phyloP scores from a whole-genome alignment of 2,888 invertebrate species.

The Drosophila mimetica region DNA sequence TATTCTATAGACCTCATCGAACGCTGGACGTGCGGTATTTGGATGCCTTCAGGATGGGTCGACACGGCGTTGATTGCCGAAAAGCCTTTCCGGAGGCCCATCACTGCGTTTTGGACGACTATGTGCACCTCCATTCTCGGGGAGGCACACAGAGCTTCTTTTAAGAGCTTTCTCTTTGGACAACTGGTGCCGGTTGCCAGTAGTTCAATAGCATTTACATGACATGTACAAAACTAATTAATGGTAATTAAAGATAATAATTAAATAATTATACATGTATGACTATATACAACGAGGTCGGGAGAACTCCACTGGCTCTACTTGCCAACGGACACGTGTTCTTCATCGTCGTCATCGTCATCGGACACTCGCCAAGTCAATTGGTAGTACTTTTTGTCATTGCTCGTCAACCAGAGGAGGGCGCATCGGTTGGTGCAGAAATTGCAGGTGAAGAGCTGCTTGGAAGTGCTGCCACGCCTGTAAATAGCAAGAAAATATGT shows the following conservation, averaged over 20 bases:
- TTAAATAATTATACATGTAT: constrained; percentile 25
- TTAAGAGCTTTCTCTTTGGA: constrained; percentile 31
- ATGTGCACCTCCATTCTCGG: constrained; percentile 65
- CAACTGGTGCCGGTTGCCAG: constrained; percentile 53
- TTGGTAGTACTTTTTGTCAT: constrained; percentile 80
- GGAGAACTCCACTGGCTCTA: background rate
- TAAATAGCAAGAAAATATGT: background rate
- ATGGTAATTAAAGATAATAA: constrained; percentile 49
- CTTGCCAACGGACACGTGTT: constrained; percentile 27
- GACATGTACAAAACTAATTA: constrained; percentile 67
- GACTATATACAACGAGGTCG: constrained; percentile 53
- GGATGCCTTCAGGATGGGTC: constrained; percentile 69
- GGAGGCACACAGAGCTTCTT: constrained; percentile 52
- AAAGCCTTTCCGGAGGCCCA: constrained; percentile 53
- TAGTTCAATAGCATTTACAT: constrained; percentile 48
- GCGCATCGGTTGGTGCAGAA: constrained; percentile 82
- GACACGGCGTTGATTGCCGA: constrained; percentile 64
- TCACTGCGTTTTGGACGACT: constrained; percentile 63
- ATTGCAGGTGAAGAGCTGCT: constrained; percentile 82
- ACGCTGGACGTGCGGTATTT: constrained; percentile 54
- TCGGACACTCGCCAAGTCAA: constrained; percentile 81
- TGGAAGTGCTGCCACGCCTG: constrained; percentile 82
- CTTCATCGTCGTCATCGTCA: constrained; percentile 55
- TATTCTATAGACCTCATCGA: constrained; percentile 60
- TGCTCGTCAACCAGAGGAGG: constrained; percentile 76